Conservation (phyloP, 2,888 invertebrate genomes). For the Drosophila ustulata region DNA sequence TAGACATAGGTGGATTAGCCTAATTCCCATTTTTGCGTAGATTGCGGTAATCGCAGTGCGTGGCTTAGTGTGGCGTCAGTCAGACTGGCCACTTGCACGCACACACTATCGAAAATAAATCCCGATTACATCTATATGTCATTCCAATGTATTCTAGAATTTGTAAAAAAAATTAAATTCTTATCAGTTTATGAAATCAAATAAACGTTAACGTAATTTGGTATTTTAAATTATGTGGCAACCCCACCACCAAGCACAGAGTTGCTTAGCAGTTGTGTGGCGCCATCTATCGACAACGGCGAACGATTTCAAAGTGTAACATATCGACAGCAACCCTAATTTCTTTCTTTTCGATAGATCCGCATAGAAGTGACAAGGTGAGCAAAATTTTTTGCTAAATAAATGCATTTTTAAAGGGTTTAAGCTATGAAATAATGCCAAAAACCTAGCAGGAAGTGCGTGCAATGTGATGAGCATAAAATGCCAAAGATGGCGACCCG, state of each 20-base stretch:
- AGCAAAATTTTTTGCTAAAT: slow-evolving; percentile 65
- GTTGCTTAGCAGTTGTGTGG: slow-evolving; percentile 14
- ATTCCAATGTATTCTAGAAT: background rate
- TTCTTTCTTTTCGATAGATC: slow-evolving; percentile 84
- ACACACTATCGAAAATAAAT: background rate
- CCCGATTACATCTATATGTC: background rate
- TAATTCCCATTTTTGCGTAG: slow-evolving; percentile 63
- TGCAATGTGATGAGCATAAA: slow-evolving; percentile 29
- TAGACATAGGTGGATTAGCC: slow-evolving; percentile 53
- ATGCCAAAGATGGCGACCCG: background rate
- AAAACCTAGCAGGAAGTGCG: slow-evolving; percentile 9
- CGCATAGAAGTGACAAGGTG: slow-evolving; percentile 83
- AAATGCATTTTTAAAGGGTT: slow-evolving; percentile 33
- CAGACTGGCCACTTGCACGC: slow-evolving; percentile 54
- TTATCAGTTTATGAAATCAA: background rate
- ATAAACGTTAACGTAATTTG: background rate
- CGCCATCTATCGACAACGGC: slow-evolving; percentile 31
- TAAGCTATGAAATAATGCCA: slow-evolving; percentile 12
- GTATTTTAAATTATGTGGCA: slow-evolving; percentile 22
- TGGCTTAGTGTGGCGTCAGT: slow-evolving; percentile 67
- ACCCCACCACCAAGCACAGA: background rate
- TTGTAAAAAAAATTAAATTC: background rate
- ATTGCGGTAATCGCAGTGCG: slow-evolving; percentile 58
- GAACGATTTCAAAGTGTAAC: background rate
- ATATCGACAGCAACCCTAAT: slow-evolving; percentile 47